These are phyloP conservation scores for Scalopus aquaticus DNA, from an alignment of 2,113 vertebrate genomes.

Conservation along the genomic window DNA sequence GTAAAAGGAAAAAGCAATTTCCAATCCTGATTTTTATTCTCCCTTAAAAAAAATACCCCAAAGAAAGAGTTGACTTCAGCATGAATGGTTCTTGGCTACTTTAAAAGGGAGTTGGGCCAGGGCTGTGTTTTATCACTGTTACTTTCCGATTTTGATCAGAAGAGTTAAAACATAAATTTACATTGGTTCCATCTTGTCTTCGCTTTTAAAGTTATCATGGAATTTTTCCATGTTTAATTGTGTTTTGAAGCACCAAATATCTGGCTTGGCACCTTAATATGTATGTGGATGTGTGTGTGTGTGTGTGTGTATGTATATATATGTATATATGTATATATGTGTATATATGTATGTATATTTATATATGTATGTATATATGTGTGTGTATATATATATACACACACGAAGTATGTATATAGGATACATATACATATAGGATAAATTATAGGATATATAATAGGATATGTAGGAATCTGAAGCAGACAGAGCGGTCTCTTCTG, in stretches of 20 bases:
- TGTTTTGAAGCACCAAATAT: not conserved
- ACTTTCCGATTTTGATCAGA: not conserved
- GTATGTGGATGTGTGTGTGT: not conserved
- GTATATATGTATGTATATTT: too few species aligned
- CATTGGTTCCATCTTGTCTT: not conserved
- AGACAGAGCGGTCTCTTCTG: not conserved
- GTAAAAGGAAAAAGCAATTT: not conserved
- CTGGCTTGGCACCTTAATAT: not conserved
- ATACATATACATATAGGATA: too few species aligned
- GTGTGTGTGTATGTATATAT: too few species aligned
- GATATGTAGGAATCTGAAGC: not conserved
- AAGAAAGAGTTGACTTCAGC: not conserved
- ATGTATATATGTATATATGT: too few species aligned
- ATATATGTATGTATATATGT: too few species aligned
- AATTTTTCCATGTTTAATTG: not conserved
- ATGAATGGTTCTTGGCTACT: not conserved
- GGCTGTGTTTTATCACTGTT: not conserved
- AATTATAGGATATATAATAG: too few species aligned
- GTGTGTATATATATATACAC: too few species aligned
- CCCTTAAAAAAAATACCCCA: not conserved
- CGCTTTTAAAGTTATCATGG: not conserved
- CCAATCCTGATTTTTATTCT: not conserved
- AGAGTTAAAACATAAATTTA: not conserved
- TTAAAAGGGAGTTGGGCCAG: not conserved
- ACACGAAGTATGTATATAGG: too few species aligned